Percentiles rank a stretch among this genome's conserved stretches.
phyloP scores from a whole-genome alignment of 2,888 invertebrate genomes.

The Coenonympha glycerion region DNA sequence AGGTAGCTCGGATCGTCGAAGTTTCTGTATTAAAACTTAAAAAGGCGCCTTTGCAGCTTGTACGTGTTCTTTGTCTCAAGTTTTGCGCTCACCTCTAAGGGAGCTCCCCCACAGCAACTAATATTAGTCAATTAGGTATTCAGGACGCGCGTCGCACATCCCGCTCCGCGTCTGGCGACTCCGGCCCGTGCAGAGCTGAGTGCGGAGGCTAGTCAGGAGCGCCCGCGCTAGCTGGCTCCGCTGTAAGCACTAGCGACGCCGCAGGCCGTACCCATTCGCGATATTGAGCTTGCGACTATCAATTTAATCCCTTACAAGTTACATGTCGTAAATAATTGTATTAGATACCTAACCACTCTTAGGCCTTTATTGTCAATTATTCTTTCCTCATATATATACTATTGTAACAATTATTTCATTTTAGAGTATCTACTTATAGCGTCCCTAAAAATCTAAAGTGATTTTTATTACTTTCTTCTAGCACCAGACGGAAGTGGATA shows the following conservation, averaged over 20 bases:
- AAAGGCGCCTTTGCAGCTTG: slow-evolving; percentile 60
- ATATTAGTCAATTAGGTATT: slow-evolving; percentile 75
- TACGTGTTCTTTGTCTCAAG: slow-evolving; percentile 72
- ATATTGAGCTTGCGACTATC: slow-evolving; percentile 30
- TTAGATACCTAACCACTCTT: too few relatives aligned
- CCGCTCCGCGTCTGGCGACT: slow-evolving; percentile 54
- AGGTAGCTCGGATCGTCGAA: slow-evolving; percentile 23
- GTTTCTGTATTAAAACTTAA: slow-evolving; percentile 46
- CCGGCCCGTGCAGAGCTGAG: too few relatives aligned
- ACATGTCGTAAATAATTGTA: slow-evolving; percentile 10
- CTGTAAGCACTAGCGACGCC: slow-evolving; percentile 25
- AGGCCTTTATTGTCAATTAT: too few relatives aligned
- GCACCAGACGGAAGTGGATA: too few relatives aligned
- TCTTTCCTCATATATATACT: too few relatives aligned
- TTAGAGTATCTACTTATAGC: too few relatives aligned
- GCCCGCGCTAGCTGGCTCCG: too few relatives aligned
- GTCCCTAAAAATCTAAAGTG: too few relatives aligned
- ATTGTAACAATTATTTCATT: too few relatives aligned
- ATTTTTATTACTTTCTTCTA: too few relatives aligned
- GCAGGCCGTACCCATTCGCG: slow-evolving; percentile 30
- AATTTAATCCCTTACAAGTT: slow-evolving; percentile 21
- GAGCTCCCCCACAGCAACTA: slow-evolving; percentile 67
- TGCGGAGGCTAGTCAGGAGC: too few relatives aligned
- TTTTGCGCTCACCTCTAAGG: slow-evolving; percentile 66
- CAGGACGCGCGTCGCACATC: slow-evolving; percentile 61